Conservation (phyloP, 2,888 invertebrate genomes). For the Nomada flava region DNA sequence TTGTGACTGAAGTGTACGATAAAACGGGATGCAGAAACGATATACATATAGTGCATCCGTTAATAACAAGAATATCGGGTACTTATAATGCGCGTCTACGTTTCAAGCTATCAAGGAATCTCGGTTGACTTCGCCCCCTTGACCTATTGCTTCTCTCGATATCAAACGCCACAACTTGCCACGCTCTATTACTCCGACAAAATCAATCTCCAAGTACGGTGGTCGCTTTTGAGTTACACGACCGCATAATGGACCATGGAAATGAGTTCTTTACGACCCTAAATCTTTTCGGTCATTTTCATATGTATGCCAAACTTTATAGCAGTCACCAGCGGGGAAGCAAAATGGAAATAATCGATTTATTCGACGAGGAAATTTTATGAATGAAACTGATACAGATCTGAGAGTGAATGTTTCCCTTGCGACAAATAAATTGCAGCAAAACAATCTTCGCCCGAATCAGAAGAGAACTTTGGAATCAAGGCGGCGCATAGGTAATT, state of each 20-base stretch:
- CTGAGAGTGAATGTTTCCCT: slow-evolving; percentile 3
- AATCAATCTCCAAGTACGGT: slow-evolving; percentile 51
- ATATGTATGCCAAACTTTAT: neutral
- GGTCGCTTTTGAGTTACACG: slow-evolving; percentile 26
- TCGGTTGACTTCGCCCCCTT: slow-evolving; percentile 60
- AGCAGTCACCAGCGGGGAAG: too few species aligned
- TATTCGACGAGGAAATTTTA: neutral
- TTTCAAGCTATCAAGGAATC: slow-evolving; percentile 40
- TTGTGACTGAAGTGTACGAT: neutral
- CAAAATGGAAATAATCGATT: neutral
- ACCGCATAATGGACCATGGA: slow-evolving; percentile 41
- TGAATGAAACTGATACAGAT: neutral
- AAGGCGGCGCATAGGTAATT: neutral
- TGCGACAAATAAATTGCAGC: slow-evolving; percentile 15
- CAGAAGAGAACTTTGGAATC: neutral
- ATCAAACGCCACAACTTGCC: slow-evolving; percentile 64
- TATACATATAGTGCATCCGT: neutral
- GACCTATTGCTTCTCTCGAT: slow-evolving; percentile 63
- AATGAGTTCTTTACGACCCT: slow-evolving; percentile 16
- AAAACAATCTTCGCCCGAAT: slow-evolving; percentile 8
- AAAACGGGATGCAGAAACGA: neutral
- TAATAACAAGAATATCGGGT: slow-evolving; percentile 27
- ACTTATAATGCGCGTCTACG: slow-evolving; percentile 5
- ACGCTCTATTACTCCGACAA: slow-evolving; percentile 49
- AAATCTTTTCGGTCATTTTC: neutral